Percentiles rank a stretch among this genome's conserved stretches.
These are phyloP conservation scores for Cephalopterus ornatus DNA, from an alignment of 2,113 vertebrate species.

Conservation along the genomic window DNA sequence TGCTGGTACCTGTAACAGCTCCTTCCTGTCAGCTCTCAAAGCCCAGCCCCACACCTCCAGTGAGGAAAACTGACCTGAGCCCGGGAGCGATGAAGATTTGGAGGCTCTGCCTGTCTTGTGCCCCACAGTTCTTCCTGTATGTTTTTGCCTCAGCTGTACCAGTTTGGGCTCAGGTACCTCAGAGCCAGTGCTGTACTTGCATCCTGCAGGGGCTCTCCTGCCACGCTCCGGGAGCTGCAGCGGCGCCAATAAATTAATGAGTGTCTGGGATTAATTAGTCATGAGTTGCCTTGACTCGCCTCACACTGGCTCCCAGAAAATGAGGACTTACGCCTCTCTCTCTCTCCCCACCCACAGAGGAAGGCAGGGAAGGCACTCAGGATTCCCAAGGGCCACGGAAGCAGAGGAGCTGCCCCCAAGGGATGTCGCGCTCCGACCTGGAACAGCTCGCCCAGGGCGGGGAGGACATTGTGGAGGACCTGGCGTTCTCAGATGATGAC, in stretches of 20 bases:
- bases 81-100: not conserved
- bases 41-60: not conserved
- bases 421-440: conserved; percentile 75
- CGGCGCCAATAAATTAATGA: conserved; percentile 53
- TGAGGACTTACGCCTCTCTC: conserved; percentile 41
- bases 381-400: not conserved
- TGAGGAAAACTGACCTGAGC: not conserved
- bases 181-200: not conserved
- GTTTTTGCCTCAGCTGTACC: not conserved
- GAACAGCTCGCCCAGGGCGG: conserved; percentile 82
- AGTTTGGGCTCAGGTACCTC: fast-evolving
- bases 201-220: not conserved
- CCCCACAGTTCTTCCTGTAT: not conserved
- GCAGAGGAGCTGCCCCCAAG: not conserved
- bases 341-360: not conserved
- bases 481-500: conserved; percentile 84
- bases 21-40: not conserved
- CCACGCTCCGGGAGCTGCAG: conserved; percentile 3
- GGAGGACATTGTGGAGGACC: conserved; percentile 87
- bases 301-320: not conserved
- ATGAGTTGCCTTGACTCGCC: conserved; percentile 7
- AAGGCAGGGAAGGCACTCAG: not conserved
- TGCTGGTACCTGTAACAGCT: not conserved
- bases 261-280: conserved; percentile 64
- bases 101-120: fast-evolving